Percentiles rank a stretch among this genome's conserved stretches.
phyloP scores from a whole-genome alignment of 2,113 vertebrate species.

The Chionis minor region DNA sequence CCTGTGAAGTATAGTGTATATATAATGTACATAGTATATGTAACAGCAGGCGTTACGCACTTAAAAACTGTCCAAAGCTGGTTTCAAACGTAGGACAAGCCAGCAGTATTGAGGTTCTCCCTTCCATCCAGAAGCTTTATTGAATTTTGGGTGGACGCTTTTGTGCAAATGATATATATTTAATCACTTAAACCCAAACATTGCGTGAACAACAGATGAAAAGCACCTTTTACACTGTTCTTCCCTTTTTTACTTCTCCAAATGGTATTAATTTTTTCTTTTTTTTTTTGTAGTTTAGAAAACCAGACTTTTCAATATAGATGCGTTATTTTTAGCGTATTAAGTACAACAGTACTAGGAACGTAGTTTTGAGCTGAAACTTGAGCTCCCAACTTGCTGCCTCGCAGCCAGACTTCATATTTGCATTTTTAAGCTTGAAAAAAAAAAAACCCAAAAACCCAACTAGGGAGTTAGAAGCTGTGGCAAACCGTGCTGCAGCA shows the following conservation, averaged over 20 bases:
- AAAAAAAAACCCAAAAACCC: neutral
- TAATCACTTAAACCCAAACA: neutral
- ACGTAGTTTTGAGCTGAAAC: neutral
- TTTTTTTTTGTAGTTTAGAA: neutral
- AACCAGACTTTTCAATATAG: neutral
- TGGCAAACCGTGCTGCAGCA: neutral
- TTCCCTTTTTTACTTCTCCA: neutral
- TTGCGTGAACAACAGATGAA: fast-evolving
- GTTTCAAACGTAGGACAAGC: neutral
- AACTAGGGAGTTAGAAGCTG: neutral
- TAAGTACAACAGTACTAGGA: neutral
- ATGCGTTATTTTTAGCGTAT: neutral
- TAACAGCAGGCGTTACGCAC: neutral
- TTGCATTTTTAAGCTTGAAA: constrained; percentile 14
- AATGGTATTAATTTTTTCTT: neutral
- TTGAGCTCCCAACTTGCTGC: neutral
- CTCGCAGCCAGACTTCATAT: constrained; percentile 4
- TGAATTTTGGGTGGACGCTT: neutral
- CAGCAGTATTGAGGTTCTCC: neutral
- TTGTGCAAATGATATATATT: neutral
- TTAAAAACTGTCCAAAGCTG: neutral
- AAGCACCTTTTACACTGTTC: neutral
- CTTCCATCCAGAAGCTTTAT: neutral
- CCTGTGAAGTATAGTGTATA: neutral
- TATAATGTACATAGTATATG: neutral